Conservation (phyloP, 2,797 vertebrate genomes). For the Leontocebus nigricollis region DNA sequence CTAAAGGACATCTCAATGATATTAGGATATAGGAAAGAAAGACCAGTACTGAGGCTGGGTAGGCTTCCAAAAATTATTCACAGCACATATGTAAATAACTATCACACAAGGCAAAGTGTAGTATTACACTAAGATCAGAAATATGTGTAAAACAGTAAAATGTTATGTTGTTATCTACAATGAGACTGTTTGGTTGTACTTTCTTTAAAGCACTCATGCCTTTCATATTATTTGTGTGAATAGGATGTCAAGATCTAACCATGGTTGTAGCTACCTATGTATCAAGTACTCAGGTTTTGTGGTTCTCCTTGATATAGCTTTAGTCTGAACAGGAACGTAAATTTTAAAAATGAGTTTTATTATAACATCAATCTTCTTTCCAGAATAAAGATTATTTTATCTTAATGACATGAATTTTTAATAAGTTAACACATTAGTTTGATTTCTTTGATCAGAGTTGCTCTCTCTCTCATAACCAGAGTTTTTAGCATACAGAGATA, state of each 20-base stretch:
- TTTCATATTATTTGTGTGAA: neutral
- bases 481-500: neutral
- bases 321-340: neutral
- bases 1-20: neutral
- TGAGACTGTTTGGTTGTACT: neutral
- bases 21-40: neutral
- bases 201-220: neutral
- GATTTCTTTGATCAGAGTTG: neutral
- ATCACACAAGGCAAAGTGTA: neutral
- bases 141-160: neutral
- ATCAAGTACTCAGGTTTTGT: neutral
- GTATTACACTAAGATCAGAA: neutral
- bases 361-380: neutral
- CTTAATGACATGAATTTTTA: neutral
- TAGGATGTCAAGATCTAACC: neutral
- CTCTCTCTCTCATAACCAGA: neutral
- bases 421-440: neutral
- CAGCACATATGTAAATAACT: neutral
- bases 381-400: neutral
- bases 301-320: neutral
- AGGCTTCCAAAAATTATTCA: neutral
- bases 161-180: neutral
- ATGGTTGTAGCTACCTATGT: neutral
- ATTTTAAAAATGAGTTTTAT: neutral
- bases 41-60: no score